A percentile compares a stretch with the other conserved stretches of the same genome.
phyloP scores from a whole-genome alignment of 2,888 invertebrate genomes.

The Conomelus anceps region DNA sequence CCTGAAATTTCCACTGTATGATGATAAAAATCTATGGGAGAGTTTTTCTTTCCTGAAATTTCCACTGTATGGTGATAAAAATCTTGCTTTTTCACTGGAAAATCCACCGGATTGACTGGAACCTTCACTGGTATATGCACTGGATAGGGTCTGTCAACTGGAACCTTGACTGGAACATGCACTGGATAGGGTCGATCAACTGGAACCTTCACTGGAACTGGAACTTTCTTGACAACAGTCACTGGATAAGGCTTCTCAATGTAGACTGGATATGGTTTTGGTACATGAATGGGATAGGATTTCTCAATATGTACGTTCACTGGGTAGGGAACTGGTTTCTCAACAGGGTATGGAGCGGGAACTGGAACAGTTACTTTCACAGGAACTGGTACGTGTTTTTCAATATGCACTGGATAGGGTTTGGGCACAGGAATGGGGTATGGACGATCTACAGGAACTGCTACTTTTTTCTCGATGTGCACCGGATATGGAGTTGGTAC shows the following conservation, averaged over 20 bases:
- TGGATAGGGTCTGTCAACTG: too few species aligned
- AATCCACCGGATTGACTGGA: too few species aligned
- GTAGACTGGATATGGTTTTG: not conserved
- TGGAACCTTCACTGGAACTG: not conserved
- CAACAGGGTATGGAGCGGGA: not conserved
- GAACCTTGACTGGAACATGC: not conserved
- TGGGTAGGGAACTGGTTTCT: not conserved
- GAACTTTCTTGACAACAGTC: not conserved
- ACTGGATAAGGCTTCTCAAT: not conserved
- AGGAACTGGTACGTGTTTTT: not conserved
- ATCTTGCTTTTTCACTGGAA: not conserved
- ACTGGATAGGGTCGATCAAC: not conserved
- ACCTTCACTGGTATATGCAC: not conserved
- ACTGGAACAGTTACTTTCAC: not conserved
- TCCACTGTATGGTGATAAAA: not conserved
- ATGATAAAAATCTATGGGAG: not conserved
- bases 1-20: not conserved
- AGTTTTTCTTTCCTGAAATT: not conserved
- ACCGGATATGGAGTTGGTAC: slow-evolving; percentile 35
- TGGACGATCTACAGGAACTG: slow-evolving; percentile 29
- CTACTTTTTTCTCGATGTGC: slow-evolving; percentile 33
- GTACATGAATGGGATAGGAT: not conserved
- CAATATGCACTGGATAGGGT: slow-evolving; percentile 43
- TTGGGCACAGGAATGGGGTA: slow-evolving; percentile 41
- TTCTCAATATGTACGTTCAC: not conserved